Conservation (phyloP, 2,888 invertebrate genomes). For the Phyllotreta striolata region DNA sequence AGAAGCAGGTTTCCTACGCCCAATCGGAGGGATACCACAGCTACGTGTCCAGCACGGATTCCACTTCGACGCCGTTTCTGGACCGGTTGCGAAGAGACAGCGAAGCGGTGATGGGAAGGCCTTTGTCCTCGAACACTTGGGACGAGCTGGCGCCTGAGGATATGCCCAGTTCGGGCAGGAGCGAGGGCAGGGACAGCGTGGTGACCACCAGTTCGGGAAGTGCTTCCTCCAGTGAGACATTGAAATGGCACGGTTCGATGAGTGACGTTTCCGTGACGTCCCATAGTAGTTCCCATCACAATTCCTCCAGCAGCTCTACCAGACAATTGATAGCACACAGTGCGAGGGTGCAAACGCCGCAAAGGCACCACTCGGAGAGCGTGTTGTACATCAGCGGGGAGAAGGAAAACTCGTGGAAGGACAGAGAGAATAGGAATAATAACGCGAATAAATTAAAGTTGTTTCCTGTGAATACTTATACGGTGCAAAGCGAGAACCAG, state of each 20-base stretch:
- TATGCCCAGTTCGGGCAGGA: slow-evolving; percentile 16
- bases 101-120: slow-evolving; percentile 63
- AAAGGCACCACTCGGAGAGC: slow-evolving; percentile 80
- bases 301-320: slow-evolving; percentile 58
- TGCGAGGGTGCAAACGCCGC: slow-evolving; percentile 78
- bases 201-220: slow-evolving; percentile 69
- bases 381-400: slow-evolving; percentile 72
- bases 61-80: slow-evolving; percentile 78
- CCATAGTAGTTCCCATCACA: slow-evolving; percentile 65
- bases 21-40: slow-evolving; percentile 84
- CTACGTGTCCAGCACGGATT: slow-evolving; percentile 80
- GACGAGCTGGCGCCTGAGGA: slow-evolving; percentile 54
- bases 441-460: slow-evolving; percentile 67
- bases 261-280: slow-evolving; percentile 75
- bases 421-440: slow-evolving; percentile 58
- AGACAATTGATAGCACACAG: slow-evolving; percentile 78
- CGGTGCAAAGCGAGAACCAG: slow-evolving; percentile 60
- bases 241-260: slow-evolving; percentile 81
- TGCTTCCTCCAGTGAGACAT: slow-evolving; percentile 77
- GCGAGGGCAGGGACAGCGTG: slow-evolving; percentile 69
- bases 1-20: slow-evolving; percentile 78
- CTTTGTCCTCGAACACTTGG: slow-evolving; percentile 58
- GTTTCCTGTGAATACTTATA: slow-evolving; percentile 76
- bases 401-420: slow-evolving; percentile 54
- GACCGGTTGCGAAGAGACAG: slow-evolving; percentile 74